A percentile compares a stretch with the other conserved stretches of the same genome.
Conservation (phyloP, 2,888 invertebrate species). For the Dryobotodes eremita region DNA sequence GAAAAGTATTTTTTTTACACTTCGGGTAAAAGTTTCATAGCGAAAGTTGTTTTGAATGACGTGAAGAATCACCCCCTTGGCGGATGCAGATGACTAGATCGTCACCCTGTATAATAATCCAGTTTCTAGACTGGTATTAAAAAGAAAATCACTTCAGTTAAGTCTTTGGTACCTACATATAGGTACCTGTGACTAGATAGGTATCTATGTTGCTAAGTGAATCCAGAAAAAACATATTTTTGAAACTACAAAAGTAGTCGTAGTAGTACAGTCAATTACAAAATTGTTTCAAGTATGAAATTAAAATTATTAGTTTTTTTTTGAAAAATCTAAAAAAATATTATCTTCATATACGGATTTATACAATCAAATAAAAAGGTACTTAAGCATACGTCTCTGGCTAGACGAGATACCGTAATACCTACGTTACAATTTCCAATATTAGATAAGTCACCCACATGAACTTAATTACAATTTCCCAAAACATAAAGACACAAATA, state of each 20-base stretch:
- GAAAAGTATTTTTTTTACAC: too few relatives aligned
- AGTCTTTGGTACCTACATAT: background rate
- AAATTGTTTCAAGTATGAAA: conserved; percentile 6
- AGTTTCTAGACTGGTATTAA: background rate
- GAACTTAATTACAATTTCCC: background rate
- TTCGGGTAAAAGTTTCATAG: too few relatives aligned
- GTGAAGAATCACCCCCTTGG: too few relatives aligned
- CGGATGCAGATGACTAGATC: too few relatives aligned
- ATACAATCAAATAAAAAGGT: background rate
- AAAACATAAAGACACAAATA: conserved; percentile 21
- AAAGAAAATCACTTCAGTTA: background rate
- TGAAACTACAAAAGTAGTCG: background rate
- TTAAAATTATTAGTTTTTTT: background rate
- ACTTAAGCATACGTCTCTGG: background rate
- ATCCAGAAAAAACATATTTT: background rate
- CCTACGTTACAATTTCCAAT: background rate
- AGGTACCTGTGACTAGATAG: background rate
- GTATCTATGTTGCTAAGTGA: background rate
- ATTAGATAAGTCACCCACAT: background rate
- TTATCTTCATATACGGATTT: too few relatives aligned
- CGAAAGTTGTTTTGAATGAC: too few relatives aligned
- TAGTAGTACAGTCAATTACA: conserved; percentile 28
- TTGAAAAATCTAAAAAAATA: background rate
- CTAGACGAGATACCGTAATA: background rate
- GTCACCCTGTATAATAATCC: background rate